phyloP scores from a whole-genome alignment of 92 coral and sea anemone species.

The Palythoa heliodiscus region DNA sequence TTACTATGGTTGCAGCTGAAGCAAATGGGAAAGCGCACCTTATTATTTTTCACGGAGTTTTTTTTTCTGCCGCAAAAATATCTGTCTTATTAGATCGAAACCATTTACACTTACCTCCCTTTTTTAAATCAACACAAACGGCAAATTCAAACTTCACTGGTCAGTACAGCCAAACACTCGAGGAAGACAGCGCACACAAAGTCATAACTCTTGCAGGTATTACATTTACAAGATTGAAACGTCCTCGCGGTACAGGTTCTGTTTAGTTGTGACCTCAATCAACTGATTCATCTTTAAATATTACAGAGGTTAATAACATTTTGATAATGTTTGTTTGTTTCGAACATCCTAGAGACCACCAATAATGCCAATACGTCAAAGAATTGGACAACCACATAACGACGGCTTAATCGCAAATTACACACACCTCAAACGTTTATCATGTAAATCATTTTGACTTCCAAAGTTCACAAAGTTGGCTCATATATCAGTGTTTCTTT shows the following conservation, averaged over 20 bases:
- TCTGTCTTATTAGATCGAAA: too few relatives aligned
- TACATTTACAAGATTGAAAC: not conserved
- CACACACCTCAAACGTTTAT: slow-evolving; percentile 23
- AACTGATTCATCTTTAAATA: not conserved
- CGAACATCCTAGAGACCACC: slow-evolving; percentile 27
- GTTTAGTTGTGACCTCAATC: slow-evolving; percentile 5
- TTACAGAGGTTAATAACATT: slow-evolving; percentile 22
- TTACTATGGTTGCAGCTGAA: too few relatives aligned
- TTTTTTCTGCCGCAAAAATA: too few relatives aligned
- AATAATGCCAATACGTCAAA: slow-evolving; percentile 20
- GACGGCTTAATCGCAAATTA: slow-evolving; percentile 25
- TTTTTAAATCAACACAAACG: slow-evolving; percentile 6
- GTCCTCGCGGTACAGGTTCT: not conserved
- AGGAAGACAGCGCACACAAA: slow-evolving; percentile 22
- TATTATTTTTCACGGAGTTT: too few relatives aligned
- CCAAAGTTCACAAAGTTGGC: slow-evolving; percentile 15
- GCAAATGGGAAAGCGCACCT: too few relatives aligned
- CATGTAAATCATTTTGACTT: slow-evolving; percentile 23
- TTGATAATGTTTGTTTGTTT: slow-evolving; percentile 29
- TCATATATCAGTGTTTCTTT: not conserved
- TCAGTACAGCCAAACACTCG: slow-evolving; percentile 25
- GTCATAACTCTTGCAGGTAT: not conserved
- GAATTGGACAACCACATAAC: not conserved
- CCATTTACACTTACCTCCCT: not conserved
- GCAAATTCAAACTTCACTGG: slow-evolving; percentile 19